Evolutionary conservation across 1,140 invertebrate genomes (phyloP), one percentile per base, ranked within the genome.

Genomic region (Centruroides sculpturatus): DNA sequence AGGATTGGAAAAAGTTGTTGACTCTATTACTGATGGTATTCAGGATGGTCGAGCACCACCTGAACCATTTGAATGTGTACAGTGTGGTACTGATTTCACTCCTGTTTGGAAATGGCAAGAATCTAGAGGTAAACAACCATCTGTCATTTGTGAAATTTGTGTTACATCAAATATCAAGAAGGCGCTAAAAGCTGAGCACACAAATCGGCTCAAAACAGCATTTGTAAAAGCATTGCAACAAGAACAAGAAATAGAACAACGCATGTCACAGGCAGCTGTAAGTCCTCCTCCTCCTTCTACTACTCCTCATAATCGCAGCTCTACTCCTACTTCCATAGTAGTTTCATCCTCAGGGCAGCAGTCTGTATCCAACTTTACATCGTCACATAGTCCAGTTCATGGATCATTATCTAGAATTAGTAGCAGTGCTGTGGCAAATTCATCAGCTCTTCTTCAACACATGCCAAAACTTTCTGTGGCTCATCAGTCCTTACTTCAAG

Each of bases 161-260:
- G 93, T 98, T 7, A 94, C 91, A 8, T 87, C 86, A n/a, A 97
- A 98, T 74, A 93, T 98, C 57, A 98, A 98, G 78, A 93, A 95
- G 68, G 90, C 91, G 13, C 78, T 98, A 51, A 98, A 97, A 77
- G 91, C 92, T 52, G 95, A 98, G 72, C 94, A 98, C 72, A 98
- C 93, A 47, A 93, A 94, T 75, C 83, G 93, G 67, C 80, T 98
- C 71, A 98, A 98, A 77, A 92, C 92, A 46, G 92, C 93, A 36
- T 98, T 98, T 74, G 90, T 95, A 0, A 97, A 98, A 76, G 94
- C 95, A 36, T 75, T 96, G 23, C 92, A 98, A 72, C 92, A 98
- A 74, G 94, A 98, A 74, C 92, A 98, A 76, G 94, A 98, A 78
- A 95, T 98, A 66, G 95, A 98, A 73, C 87, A 92, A 72, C 84